Evolutionary conservation across 2,113 vertebrate species (phyloP).

Genomic region (Sander lucioperca): DNA sequence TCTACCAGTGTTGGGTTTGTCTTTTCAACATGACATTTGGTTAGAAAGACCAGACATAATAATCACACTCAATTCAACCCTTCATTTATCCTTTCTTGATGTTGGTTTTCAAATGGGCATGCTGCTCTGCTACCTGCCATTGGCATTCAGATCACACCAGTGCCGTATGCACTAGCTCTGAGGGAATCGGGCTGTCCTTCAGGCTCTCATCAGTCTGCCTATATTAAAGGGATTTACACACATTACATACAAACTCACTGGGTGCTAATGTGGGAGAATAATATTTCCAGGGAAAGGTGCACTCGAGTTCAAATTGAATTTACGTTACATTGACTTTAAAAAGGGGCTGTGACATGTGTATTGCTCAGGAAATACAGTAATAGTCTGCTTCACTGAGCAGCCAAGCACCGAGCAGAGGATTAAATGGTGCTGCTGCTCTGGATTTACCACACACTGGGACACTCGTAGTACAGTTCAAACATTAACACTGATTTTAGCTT

Average conservation of each 20-base stretch:
- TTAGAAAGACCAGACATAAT: neutral
- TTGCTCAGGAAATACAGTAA: constrained; percentile 52
- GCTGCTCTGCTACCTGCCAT: constrained; percentile 20
- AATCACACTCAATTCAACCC: constrained; percentile 13
- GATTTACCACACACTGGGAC: constrained; percentile 44
- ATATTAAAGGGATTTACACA: constrained; percentile 71
- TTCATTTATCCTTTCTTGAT: constrained; percentile 12
- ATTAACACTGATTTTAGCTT: constrained; percentile 34
- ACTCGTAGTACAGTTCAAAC: constrained; percentile 29
- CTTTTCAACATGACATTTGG: constrained; percentile 7
- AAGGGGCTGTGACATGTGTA: constrained; percentile 47
- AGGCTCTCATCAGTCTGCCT: constrained; percentile 59
- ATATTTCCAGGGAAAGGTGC: constrained; percentile 52
- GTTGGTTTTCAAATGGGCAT: constrained; percentile 27
- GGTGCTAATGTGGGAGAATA: constrained; percentile 64
- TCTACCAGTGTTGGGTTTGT: neutral
- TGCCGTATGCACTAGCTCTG: constrained; percentile 44
- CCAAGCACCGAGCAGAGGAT: constrained; percentile 41
- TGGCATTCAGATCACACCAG: constrained; percentile 66
- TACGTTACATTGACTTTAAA: constrained; percentile 60
- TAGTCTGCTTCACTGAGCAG: constrained; percentile 51
- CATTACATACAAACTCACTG: constrained; percentile 60
- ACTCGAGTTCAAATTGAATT: constrained; percentile 70
- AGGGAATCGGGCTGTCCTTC: constrained; percentile 65
- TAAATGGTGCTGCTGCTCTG: constrained; percentile 44